phyloP scores from a whole-genome alignment of 2,113 vertebrate species.

The Dasyurus viverrinus region DNA sequence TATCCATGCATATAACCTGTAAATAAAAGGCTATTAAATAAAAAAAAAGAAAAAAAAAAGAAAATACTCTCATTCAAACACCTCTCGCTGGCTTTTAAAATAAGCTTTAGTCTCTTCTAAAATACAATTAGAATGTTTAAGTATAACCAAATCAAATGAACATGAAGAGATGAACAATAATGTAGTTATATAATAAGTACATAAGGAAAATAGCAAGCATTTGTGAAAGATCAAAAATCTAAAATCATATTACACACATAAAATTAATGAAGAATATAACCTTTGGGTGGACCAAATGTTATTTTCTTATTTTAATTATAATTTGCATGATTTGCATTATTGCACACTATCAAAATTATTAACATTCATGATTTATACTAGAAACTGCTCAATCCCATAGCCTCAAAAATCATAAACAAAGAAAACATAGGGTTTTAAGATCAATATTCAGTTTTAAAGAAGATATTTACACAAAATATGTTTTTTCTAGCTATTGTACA shows the following conservation, averaged over 20 bases:
- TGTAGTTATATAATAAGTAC: constrained; percentile 43
- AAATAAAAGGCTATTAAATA: no score
- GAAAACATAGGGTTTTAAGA: constrained; percentile 37
- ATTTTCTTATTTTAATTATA: constrained; percentile 48
- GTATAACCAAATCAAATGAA: neutral
- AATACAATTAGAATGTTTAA: neutral
- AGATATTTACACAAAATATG: neutral
- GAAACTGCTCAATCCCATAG: neutral
- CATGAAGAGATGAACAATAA: neutral
- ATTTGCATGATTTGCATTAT: constrained; percentile 47
- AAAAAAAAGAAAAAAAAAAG: no score
- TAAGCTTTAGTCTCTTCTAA: neutral
- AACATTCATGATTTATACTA: constrained; percentile 41
- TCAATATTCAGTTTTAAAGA: constrained; percentile 38
- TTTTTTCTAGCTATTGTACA: neutral
- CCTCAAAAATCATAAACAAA: constrained; percentile 14
- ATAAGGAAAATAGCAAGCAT: constrained; percentile 29
- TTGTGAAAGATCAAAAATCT: neutral
- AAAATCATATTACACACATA: constrained; percentile 17
- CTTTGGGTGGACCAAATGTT: constrained; percentile 19
- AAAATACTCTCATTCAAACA: neutral
- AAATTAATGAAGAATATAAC: constrained; percentile 49
- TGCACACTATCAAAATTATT: constrained; percentile 32
- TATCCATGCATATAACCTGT: no score
- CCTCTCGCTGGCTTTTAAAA: neutral